A percentile compares a stretch with the other conserved stretches of the same genome.
phyloP scores from a whole-genome alignment of 2,888 invertebrate genomes.

The Adineta ricciae region DNA sequence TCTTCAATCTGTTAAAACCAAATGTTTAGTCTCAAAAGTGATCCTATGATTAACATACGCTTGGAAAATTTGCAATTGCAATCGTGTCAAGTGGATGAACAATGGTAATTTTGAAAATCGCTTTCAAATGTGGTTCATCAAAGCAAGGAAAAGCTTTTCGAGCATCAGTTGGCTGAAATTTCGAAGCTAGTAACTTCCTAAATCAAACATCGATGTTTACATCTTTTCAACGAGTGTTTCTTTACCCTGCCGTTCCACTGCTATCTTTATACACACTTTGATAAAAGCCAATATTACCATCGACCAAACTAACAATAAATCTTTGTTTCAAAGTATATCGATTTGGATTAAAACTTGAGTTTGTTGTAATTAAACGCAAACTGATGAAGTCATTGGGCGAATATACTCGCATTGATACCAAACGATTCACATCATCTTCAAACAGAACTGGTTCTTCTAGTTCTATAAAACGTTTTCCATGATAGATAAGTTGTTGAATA shows the following conservation, averaged over 20 bases:
- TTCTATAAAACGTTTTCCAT: constrained; percentile 10
- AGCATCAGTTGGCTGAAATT: constrained; percentile 34
- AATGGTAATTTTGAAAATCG: constrained; percentile 70
- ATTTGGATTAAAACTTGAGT: background rate
- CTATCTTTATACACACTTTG: background rate
- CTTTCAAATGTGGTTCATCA: constrained; percentile 78
- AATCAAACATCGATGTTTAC: background rate
- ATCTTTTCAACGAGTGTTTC: background rate
- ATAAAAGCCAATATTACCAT: background rate
- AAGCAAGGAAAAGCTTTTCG: constrained; percentile 64
- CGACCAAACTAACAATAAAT: background rate
- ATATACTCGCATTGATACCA: background rate
- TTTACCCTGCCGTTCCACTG: background rate
- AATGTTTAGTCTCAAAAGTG: background rate
- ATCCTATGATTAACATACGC: background rate
- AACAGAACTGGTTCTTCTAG: background rate
- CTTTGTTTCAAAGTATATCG: background rate
- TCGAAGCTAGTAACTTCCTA: constrained; percentile 32
- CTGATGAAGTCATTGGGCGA: background rate
- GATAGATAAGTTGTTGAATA: constrained; percentile 22
- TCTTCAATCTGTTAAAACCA: background rate
- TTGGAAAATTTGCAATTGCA: constrained; percentile 79
- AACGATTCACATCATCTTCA: background rate
- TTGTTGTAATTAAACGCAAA: background rate
- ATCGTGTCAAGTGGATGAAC: constrained; percentile 67